Base-by-base conservation (phyloP, 92 coral and sea anemone species). In the Phenganax subtilis region DNA sequence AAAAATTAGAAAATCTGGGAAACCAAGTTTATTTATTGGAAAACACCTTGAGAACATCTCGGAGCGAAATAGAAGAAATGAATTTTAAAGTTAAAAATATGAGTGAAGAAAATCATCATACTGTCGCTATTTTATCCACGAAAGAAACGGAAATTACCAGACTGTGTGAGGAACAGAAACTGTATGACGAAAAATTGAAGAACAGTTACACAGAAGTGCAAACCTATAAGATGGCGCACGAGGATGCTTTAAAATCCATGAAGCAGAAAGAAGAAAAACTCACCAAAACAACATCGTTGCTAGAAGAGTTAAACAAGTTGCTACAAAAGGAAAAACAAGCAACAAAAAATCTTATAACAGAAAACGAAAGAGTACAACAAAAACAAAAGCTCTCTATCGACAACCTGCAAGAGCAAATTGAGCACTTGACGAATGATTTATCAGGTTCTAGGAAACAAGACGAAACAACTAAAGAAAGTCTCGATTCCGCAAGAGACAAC, bases 231-330 rank as follows among this genome's bases (percentile, higher is more conserved):
- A 51, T 51, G 8, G 17, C 55, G 66, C 10, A 77, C 11, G 82
- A 77, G 55, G 72, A 31, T 60, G 37, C 12, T 15, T 14, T 77
- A 47, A 77, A 59, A 29, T 77, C 55, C 8, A 31, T 59, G 20
- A 51, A 77, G 20, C 71, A 77, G 53, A 77, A 54, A 14, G 72
- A 77, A 53, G 28, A 58, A 1, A 60, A 77, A 12, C 57, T 77
- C 3, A 29, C 31, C n/a, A 28, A 77, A 31, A 77, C 71, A 12
- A 71, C 29, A 44, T 27, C 47, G 12, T 58, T 30, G 27, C n/a
- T 79, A 17, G 54, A 79, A 14, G 27, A 20, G 12, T 79, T 60
- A 6, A 74, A 63, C 6, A 65, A 44, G 37, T 56, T 51, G 58
- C 56, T 79, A 9, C 20, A 64, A n/a, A 16, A 79, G 56, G 83